Conservation (phyloP, 2,888 invertebrate species). For the Yponomeuta evonymella region DNA sequence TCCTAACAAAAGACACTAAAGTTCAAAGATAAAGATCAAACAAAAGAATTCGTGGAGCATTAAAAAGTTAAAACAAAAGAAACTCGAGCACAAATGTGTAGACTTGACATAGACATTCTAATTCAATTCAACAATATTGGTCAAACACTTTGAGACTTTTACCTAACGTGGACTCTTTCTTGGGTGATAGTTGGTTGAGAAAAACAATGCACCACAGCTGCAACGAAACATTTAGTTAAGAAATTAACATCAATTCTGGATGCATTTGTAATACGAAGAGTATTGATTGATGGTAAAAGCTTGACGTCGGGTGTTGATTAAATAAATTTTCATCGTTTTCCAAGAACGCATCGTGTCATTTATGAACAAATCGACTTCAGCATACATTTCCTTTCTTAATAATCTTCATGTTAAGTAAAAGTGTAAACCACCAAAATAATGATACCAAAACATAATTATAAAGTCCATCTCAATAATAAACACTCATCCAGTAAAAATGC, state of each 20-base stretch:
- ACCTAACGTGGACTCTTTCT: constrained; percentile 16
- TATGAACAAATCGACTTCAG: no score
- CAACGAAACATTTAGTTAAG: not conserved
- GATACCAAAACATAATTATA: not conserved
- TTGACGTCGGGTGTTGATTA: not conserved
- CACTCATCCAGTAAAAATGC: constrained; percentile 6
- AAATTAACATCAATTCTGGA: constrained; percentile 6
- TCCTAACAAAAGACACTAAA: not conserved
- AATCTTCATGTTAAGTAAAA: no score
- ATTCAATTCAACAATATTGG: constrained; percentile 51
- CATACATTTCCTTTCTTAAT: no score
- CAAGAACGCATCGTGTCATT: not conserved
- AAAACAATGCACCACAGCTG: not conserved
- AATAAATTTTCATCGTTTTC: not conserved
- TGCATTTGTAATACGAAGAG: constrained; percentile 4
- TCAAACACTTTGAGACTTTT: constrained; percentile 38
- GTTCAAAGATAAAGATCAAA: constrained; percentile 1
- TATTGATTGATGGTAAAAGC: not conserved
- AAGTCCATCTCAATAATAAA: not conserved
- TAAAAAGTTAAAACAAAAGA: constrained; percentile 1
- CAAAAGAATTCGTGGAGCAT: not conserved
- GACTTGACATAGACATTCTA: constrained; percentile 32
- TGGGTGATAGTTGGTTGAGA: constrained; percentile 5
- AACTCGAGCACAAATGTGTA: constrained; percentile 2
- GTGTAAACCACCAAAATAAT: not conserved